These are phyloP conservation scores for Nannobrachium achirus DNA, from an alignment of 2,113 vertebrate genomes.

Conservation along the genomic window DNA sequence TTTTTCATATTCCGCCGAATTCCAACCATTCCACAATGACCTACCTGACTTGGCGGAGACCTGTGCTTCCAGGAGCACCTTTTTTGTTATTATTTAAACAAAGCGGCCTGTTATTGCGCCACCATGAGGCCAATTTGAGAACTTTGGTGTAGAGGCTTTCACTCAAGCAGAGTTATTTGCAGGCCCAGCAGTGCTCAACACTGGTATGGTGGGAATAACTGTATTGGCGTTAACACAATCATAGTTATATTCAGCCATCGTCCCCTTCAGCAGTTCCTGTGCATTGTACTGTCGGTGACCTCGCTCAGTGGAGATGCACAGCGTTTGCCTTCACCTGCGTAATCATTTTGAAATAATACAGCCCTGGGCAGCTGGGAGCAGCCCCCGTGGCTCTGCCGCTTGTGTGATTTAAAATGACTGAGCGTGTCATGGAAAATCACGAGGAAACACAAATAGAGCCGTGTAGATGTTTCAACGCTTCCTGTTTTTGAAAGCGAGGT, in stretches of 20 bases:
- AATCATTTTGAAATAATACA: neutral
- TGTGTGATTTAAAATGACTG: neutral
- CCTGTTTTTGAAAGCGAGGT: neutral
- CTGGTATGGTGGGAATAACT: too few relatives aligned
- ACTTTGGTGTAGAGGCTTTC: too few relatives aligned
- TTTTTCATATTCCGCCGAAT: too few relatives aligned
- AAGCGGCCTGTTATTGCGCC: too few relatives aligned
- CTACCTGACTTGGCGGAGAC: too few relatives aligned
- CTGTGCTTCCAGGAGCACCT: too few relatives aligned
- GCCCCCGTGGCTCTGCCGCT: neutral
- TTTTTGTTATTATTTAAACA: too few relatives aligned
- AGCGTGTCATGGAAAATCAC: slow-evolving; percentile 1
- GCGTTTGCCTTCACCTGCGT: neutral
- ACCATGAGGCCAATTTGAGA: too few relatives aligned
- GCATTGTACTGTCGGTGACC: neutral
- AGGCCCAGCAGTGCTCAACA: too few relatives aligned
- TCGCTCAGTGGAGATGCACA: neutral
- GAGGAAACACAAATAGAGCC: neutral
- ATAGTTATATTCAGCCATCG: neutral
- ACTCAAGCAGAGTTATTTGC: too few relatives aligned
- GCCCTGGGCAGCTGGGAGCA: neutral
- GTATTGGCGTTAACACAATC: neutral
- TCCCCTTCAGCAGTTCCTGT: neutral
- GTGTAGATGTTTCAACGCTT: neutral
- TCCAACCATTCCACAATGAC: too few relatives aligned